These are phyloP conservation scores for Archivesica marissinica DNA, from an alignment of 1,140 invertebrate species.

Conservation along the genomic window DNA sequence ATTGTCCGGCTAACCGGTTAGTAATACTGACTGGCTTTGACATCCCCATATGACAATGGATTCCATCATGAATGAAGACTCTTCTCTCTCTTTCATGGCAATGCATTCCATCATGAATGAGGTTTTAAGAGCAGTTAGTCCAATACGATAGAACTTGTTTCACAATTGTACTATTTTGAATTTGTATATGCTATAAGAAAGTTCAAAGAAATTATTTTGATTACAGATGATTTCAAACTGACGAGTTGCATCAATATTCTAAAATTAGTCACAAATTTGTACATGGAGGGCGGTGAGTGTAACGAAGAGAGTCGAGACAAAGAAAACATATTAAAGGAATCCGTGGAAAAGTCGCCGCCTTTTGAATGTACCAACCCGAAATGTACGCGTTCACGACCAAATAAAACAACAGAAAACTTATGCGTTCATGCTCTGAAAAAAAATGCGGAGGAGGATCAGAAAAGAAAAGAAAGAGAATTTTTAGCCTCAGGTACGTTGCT, in stretches of 20 bases:
- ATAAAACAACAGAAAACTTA: slow-evolving; percentile 65
- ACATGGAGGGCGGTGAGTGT: slow-evolving; percentile 80
- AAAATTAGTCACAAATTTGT: slow-evolving; percentile 85
- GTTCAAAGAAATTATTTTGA: too few relatives aligned
- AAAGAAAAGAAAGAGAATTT: slow-evolving; percentile 52
- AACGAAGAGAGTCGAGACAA: slow-evolving; percentile 71
- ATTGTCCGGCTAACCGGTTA: too few relatives aligned
- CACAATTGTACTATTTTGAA: too few relatives aligned
- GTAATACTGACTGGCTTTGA: too few relatives aligned
- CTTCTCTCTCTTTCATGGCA: too few relatives aligned
- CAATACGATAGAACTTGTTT: too few relatives aligned
- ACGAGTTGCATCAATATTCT: slow-evolving; percentile 93
- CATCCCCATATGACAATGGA: too few relatives aligned
- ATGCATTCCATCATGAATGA: too few relatives aligned
- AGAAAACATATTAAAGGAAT: slow-evolving; percentile 25
- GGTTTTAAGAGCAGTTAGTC: too few relatives aligned
- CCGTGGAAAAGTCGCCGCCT: background rate
- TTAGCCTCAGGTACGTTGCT: slow-evolving; percentile 21
- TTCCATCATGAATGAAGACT: too few relatives aligned
- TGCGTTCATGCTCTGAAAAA: slow-evolving; percentile 71
- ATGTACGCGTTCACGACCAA: slow-evolving; percentile 71
- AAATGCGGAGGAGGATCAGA: slow-evolving; percentile 58
- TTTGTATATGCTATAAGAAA: too few relatives aligned
- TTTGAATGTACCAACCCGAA: slow-evolving; percentile 74
- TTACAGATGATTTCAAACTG: slow-evolving; percentile 92